Conservation (phyloP, 1,140 invertebrate genomes). For the Goniozus legneri region DNA sequence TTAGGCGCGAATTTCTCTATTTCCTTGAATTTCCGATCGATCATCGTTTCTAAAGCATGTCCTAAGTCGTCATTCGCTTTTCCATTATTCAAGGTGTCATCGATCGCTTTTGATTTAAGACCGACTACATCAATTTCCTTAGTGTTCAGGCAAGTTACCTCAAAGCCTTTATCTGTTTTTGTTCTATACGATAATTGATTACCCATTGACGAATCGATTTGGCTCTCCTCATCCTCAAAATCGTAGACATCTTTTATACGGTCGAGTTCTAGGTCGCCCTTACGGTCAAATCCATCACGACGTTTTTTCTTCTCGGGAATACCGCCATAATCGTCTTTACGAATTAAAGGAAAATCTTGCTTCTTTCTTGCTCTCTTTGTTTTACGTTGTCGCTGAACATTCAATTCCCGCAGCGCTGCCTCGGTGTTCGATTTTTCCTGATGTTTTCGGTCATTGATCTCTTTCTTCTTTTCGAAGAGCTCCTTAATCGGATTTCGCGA, state of each 20-base stretch:
- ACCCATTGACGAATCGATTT: constrained; percentile 25
- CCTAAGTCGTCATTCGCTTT: constrained; percentile 19
- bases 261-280: constrained; percentile 15
- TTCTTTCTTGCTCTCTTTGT: constrained; percentile 36
- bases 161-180: constrained; percentile 36
- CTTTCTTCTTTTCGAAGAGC: constrained; percentile 50
- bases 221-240: constrained; percentile 50
- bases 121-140: constrained; percentile 25
- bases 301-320: constrained; percentile 45
- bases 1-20: constrained; percentile 44
- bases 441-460: constrained; percentile 41
- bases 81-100: constrained; percentile 29
- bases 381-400: constrained; percentile 22
- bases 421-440: constrained; percentile 22
- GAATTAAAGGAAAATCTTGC: constrained; percentile 42
- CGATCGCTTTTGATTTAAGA: constrained; percentile 31
- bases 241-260: constrained; percentile 47
- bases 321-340: constrained; percentile 32
- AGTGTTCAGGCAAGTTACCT: constrained; percentile 12
- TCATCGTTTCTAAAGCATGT: constrained; percentile 28
- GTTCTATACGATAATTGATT: constrained; percentile 40
- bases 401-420: constrained; percentile 16
- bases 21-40: constrained; percentile 38
- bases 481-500: constrained; percentile 47
- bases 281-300: constrained; percentile 25